Evolutionary conservation across 2,113 vertebrate species (phyloP).

Genomic region (Hylia prasina): DNA sequence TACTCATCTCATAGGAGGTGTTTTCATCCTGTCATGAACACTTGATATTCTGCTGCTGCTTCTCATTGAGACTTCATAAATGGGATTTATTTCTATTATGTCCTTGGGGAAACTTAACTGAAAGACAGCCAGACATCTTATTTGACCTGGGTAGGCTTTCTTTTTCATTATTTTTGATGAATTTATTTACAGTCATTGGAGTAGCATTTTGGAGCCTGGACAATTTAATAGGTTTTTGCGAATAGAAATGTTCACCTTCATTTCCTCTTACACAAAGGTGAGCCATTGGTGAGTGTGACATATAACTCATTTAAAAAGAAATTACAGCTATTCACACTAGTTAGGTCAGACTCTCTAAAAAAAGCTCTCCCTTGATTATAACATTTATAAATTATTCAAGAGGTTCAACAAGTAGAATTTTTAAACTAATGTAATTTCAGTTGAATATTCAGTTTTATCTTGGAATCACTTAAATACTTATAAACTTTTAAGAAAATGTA

Average conservation of each 20-base stretch:
- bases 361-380: background rate
- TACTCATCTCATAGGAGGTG: background rate
- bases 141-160: background rate
- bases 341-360: background rate
- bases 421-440: background rate
- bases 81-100: background rate
- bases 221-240: background rate
- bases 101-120: background rate
- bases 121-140: background rate
- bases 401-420: background rate
- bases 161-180: background rate
- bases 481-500: background rate
- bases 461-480: fast-evolving
- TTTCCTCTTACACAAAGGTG: background rate
- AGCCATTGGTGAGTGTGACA: background rate
- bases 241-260: background rate
- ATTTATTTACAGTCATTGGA: background rate
- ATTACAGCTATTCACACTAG: background rate
- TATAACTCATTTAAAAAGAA: background rate
- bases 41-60: background rate
- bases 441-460: background rate
- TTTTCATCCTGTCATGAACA: background rate
- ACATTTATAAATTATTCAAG: background rate
- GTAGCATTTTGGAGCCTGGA: background rate
- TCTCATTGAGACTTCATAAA: background rate